A percentile compares a stretch with the other conserved stretches of the same genome.
These are phyloP conservation scores for Ciconia nigra DNA, from an alignment of 2,797 vertebrate genomes.

Conservation along the genomic window DNA sequence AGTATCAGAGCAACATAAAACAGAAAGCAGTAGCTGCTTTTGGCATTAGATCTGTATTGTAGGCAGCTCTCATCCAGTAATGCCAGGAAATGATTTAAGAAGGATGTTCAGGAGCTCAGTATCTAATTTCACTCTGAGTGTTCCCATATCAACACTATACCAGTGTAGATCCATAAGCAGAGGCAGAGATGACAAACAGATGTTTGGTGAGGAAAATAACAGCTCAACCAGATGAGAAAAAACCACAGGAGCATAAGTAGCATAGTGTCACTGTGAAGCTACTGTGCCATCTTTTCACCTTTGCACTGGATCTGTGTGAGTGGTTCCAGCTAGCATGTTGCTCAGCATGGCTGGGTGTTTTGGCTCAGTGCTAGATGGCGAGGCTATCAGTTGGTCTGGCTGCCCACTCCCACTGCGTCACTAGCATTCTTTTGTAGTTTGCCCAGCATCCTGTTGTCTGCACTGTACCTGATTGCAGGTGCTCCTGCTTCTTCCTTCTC, in stretches of 20 bases:
- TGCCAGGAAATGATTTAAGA: constrained; percentile 39
- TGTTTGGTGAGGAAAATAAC: not conserved
- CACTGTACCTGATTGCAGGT: not conserved
- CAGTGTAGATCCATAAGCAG: not conserved
- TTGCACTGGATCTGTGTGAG: not conserved
- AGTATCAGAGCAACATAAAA: not conserved
- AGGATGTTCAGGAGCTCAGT: constrained; percentile 4
- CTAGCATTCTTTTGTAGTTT: not conserved
- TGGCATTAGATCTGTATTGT: not conserved
- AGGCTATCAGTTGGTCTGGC: not conserved
- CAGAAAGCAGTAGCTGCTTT: constrained; percentile 6
- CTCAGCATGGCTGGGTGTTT: not conserved
- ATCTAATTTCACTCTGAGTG: constrained; percentile 33
- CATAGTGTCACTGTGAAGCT: not conserved
- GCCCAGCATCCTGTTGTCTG: not conserved
- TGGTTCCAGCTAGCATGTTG: not conserved
- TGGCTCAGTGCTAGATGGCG: not conserved
- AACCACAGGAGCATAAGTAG: not conserved
- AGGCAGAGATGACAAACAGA: constrained; percentile 18
- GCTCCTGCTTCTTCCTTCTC: not conserved
- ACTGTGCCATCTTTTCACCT: not conserved
- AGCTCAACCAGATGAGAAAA: not conserved
- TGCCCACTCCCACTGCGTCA: not conserved
- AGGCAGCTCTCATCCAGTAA: not conserved
- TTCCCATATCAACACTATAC: not conserved